Conservation (phyloP, 2,113 vertebrate genomes). For the Tachysurus fulvidraco region DNA sequence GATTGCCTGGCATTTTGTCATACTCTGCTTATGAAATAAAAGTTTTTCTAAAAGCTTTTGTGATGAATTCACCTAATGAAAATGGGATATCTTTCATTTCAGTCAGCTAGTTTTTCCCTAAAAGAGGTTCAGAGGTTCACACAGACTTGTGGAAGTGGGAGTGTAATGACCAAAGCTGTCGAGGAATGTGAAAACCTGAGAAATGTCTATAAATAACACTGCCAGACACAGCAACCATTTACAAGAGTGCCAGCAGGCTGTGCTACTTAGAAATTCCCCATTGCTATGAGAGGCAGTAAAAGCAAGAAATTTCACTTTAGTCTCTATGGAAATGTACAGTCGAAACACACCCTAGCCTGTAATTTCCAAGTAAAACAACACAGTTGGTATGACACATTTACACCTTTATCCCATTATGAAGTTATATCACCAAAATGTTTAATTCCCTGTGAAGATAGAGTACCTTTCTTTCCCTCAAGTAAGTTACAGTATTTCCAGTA, state of each 20-base stretch:
- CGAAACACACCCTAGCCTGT: slow-evolving; percentile 8
- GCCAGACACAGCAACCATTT: slow-evolving; percentile 41
- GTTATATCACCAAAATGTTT: neutral
- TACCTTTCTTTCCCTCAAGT: slow-evolving; percentile 48
- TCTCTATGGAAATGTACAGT: slow-evolving; percentile 43
- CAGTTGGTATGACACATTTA: slow-evolving; percentile 20
- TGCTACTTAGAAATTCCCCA: slow-evolving; percentile 46
- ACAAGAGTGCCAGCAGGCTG: slow-evolving; percentile 19
- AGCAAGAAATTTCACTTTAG: slow-evolving; percentile 41
- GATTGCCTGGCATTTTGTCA: slow-evolving; percentile 56
- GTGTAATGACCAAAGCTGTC: slow-evolving; percentile 42
- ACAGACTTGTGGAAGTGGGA: slow-evolving; percentile 33
- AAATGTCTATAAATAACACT: slow-evolving; percentile 50
- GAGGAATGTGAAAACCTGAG: slow-evolving; percentile 52
- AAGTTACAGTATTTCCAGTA: slow-evolving; percentile 52
- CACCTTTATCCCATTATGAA: slow-evolving; percentile 20
- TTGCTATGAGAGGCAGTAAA: slow-evolving; percentile 42
- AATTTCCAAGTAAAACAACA: slow-evolving; percentile 24
- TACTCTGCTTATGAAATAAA: slow-evolving; percentile 63
- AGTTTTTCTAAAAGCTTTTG: slow-evolving; percentile 44
- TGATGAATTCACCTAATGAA: slow-evolving; percentile 51
- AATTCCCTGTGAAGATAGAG: slow-evolving; percentile 60
- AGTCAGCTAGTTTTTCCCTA: neutral
- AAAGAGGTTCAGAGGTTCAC: slow-evolving; percentile 7
- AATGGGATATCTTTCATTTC: slow-evolving; percentile 1